A percentile compares a stretch with the other conserved stretches of the same genome.
phyloP scores from a whole-genome alignment of 2,797 vertebrate species.

The Sebastes paucispinis region DNA sequence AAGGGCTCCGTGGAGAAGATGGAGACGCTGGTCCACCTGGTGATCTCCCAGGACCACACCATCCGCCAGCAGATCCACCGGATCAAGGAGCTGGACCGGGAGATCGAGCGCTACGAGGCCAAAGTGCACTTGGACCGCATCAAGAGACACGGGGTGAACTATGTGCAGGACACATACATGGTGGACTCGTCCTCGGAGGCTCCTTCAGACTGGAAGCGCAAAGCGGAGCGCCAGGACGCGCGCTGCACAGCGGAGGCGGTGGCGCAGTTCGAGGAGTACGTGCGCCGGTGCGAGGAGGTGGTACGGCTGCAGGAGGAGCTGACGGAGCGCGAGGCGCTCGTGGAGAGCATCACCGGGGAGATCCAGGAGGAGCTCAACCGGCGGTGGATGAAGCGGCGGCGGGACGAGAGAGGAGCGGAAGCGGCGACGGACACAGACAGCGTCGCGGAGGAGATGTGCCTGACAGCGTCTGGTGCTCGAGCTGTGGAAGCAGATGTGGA shows the following conservation, averaged over 20 bases:
- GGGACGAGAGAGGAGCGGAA: conserved; percentile 76
- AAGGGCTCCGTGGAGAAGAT: conserved; percentile 86
- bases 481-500: conserved; percentile 55
- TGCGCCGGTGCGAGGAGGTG: conserved; percentile 87
- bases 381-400: conserved; percentile 91
- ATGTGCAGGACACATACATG: conserved; percentile 97
- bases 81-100: conserved; percentile 90
- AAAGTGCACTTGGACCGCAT: conserved; percentile 92
- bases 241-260: conserved; percentile 60
- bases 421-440: conserved; percentile 63
- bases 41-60: conserved; percentile 97
- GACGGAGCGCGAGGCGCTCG: conserved; percentile 87
- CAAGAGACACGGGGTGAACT: conserved; percentile 92
- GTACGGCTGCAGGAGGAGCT: conserved; percentile 89
- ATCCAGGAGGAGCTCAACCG: conserved; percentile 95
- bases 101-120: conserved; percentile 93
- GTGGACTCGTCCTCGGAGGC: conserved; percentile 74
- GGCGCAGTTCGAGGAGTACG: conserved; percentile 86
- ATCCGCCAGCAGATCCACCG: conserved; percentile 95
- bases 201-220: conserved; percentile 24
- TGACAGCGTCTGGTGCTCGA: conserved; percentile 5
- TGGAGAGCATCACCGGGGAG: conserved; percentile 89
- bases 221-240: conserved; percentile 40
- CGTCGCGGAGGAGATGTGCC: conserved; percentile 50
- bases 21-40: conserved; percentile 96